Percentiles rank a stretch among this genome's conserved stretches.
phyloP scores from a whole-genome alignment of 2,113 vertebrate species.

The Leuciscus idus region DNA sequence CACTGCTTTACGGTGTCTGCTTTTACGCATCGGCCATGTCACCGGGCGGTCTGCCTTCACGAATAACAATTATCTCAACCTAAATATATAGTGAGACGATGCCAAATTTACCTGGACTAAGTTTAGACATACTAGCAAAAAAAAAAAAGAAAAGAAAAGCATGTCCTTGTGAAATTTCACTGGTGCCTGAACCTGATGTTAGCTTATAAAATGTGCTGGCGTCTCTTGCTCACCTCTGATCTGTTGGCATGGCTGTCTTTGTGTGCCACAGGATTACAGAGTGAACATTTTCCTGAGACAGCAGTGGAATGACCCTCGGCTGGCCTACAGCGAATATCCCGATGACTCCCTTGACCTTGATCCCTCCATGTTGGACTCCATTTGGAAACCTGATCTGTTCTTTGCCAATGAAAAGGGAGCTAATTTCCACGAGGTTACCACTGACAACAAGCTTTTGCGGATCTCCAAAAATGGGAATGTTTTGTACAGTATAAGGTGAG shows the following conservation, averaged over 20 bases:
- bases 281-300: conserved; percentile 98
- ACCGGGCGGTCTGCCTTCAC: not conserved
- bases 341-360: conserved; percentile 96
- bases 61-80: conserved; percentile 28
- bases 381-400: conserved; percentile 99
- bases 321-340: conserved; percentile 96
- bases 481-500: conserved; percentile 97
- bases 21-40: conserved; percentile 23
- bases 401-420: conserved; percentile 99
- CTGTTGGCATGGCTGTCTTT: conserved; percentile 34
- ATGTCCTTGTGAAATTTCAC: not conserved
- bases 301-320: conserved; percentile 97
- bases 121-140: not conserved
- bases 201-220: not conserved
- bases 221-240: not conserved
- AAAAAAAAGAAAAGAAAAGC: not conserved
- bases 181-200: not conserved
- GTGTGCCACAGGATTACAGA: conserved; percentile 86
- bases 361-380: conserved; percentile 98
- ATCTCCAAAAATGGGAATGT: conserved; percentile 96
- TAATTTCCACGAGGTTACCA: conserved; percentile 98
- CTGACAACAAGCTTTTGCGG: conserved; percentile 96
- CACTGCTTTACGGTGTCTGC: conserved; percentile 40
- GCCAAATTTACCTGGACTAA: not conserved
- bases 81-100: conserved; percentile 10